Evolutionary conservation across 2,113 vertebrate species (phyloP).

Genomic region (Sula dactylatra): DNA sequence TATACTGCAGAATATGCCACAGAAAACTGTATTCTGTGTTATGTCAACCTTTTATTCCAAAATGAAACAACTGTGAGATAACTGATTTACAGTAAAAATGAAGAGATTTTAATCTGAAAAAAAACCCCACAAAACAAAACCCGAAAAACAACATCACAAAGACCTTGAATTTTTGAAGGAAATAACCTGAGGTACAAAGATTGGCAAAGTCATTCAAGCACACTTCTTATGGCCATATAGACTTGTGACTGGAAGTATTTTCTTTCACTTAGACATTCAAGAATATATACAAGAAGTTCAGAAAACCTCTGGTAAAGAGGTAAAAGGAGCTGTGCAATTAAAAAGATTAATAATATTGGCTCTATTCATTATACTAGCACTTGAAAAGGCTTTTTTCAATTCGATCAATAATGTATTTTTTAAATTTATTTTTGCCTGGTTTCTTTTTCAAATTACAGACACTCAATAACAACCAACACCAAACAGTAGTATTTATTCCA

Average conservation of each 20-base stretch:
- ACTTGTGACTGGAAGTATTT: background rate
- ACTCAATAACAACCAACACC: background rate
- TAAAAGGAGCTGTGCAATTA: background rate
- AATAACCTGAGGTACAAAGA: background rate
- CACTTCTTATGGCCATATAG: background rate
- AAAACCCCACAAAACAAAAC: background rate
- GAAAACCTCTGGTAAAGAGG: background rate
- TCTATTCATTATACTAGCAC: background rate
- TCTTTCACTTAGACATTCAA: background rate
- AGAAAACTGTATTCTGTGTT: background rate
- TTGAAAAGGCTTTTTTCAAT: background rate
- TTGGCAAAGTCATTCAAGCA: background rate
- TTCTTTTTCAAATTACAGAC: background rate
- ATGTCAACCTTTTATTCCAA: background rate
- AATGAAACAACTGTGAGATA: background rate
- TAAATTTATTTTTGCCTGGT: background rate
- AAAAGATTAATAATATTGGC: background rate
- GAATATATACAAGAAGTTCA: background rate
- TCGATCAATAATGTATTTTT: background rate
- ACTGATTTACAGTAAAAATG: background rate
- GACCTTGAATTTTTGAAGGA: background rate
- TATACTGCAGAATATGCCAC: background rate
- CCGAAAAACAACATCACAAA: background rate
- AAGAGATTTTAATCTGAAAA: background rate
- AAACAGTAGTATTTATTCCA: background rate